phyloP scores from a whole-genome alignment of 2,113 vertebrate species.

The Elephantulus edwardii region DNA sequence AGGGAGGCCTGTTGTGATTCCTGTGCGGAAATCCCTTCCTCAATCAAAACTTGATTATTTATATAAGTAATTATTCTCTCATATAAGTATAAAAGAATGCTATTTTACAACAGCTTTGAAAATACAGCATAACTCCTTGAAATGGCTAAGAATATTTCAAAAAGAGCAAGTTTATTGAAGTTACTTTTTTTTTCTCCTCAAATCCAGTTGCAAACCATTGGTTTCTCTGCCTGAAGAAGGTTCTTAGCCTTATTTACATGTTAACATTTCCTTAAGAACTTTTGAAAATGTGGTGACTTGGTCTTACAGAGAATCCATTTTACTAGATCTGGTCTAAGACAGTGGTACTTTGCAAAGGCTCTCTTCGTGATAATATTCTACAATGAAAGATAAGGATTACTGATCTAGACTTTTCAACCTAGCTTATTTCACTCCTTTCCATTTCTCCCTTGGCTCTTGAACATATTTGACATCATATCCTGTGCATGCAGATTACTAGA shows the following conservation, averaged over 20 bases:
- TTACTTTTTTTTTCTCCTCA: background rate
- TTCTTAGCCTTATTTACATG: background rate
- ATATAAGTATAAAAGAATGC: background rate
- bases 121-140: background rate
- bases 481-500: background rate
- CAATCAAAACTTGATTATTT: background rate
- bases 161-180: background rate
- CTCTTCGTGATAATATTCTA: background rate
- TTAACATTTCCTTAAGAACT: background rate
- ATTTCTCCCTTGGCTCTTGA: background rate
- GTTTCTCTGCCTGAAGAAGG: too few relatives aligned
- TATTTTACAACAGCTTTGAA: background rate
- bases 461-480: background rate
- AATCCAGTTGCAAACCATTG: background rate
- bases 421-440: too few relatives aligned
- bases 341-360: background rate
- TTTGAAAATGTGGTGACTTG: background rate
- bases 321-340: background rate
- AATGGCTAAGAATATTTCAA: background rate
- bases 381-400: background rate
- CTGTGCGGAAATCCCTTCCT: background rate
- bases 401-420: too few relatives aligned
- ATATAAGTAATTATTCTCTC: too few relatives aligned
- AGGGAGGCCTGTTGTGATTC: background rate
- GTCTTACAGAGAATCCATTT: background rate